A percentile compares a stretch with the other conserved stretches of the same genome.
phyloP scores from a whole-genome alignment of 2,113 vertebrate species.

The Psittacara wagleri region DNA sequence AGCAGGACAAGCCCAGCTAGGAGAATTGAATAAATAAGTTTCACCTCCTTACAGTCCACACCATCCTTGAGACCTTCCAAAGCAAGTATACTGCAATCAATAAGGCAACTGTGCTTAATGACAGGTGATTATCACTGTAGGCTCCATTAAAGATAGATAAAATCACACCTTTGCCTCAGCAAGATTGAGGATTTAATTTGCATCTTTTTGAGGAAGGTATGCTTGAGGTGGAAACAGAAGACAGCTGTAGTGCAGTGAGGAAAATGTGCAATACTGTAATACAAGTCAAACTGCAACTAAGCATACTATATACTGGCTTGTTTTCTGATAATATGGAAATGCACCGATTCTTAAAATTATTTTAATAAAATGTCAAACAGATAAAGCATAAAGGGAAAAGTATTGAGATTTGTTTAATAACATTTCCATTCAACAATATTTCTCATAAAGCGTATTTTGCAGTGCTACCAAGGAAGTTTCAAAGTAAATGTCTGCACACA shows the following conservation, averaged over 20 bases:
- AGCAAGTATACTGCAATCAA: background rate
- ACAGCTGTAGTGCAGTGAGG: background rate
- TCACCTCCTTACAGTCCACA: accelerated
- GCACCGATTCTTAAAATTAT: background rate
- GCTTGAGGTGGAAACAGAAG: background rate
- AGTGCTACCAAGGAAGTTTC: constrained; percentile 8
- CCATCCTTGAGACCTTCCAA: background rate
- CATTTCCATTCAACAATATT: background rate
- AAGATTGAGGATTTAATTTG: background rate
- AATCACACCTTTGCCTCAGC: background rate
- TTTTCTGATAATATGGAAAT: background rate
- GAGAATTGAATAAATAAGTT: background rate
- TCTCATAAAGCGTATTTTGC: background rate
- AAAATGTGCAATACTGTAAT: background rate
- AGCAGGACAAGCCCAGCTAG: background rate
- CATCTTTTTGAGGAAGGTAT: background rate
- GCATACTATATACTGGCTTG: background rate
- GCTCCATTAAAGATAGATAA: background rate
- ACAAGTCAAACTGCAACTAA: background rate
- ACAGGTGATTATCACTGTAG: background rate
- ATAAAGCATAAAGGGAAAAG: background rate
- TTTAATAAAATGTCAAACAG: background rate
- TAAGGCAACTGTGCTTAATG: background rate
- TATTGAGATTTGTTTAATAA: constrained; percentile 29
- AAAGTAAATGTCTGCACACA: background rate